Conservation (phyloP, 1,140 invertebrate genomes). For the Leptestheria dahalacensis region DNA sequence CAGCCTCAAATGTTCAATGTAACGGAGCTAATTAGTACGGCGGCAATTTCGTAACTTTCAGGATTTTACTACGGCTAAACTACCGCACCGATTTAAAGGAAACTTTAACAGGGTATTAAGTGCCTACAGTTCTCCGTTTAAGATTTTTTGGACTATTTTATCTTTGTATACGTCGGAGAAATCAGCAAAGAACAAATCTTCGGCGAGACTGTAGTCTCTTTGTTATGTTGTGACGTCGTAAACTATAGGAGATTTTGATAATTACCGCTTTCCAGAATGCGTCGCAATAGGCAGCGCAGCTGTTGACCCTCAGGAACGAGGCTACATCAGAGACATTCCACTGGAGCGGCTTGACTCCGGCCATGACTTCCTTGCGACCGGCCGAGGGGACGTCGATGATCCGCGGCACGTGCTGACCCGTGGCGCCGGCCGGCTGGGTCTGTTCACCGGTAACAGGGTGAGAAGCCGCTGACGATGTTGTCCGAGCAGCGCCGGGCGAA, state of each 20-base stretch:
- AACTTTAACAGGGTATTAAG: no score
- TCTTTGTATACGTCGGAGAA: no score
- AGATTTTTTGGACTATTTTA: no score
- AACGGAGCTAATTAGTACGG: no score
- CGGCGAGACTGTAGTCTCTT: no score
- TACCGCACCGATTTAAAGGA: no score
- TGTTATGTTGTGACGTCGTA: no score
- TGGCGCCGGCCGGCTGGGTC: slow-evolving; percentile 1
- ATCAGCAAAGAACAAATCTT: no score
- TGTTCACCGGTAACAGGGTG: slow-evolving; percentile 1
- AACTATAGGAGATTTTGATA: slow-evolving; percentile 10
- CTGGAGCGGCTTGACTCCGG: slow-evolving; percentile 33
- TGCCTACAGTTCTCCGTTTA: no score
- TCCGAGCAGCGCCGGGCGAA: neutral
- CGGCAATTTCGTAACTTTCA: no score
- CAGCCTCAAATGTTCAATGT: no score
- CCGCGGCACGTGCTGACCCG: slow-evolving; percentile 17
- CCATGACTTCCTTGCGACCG: neutral
- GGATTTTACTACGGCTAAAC: no score
- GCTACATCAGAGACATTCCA: slow-evolving; percentile 75
- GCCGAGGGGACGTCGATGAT: slow-evolving; percentile 3
- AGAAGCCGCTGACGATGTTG: slow-evolving; percentile 4
- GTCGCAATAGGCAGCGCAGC: slow-evolving; percentile 74
- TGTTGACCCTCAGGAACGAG: slow-evolving; percentile 72
- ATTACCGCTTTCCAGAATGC: slow-evolving; percentile 57